Conservation (phyloP, 2,797 vertebrate genomes). For the Muraenolepis orangiensis region DNA sequence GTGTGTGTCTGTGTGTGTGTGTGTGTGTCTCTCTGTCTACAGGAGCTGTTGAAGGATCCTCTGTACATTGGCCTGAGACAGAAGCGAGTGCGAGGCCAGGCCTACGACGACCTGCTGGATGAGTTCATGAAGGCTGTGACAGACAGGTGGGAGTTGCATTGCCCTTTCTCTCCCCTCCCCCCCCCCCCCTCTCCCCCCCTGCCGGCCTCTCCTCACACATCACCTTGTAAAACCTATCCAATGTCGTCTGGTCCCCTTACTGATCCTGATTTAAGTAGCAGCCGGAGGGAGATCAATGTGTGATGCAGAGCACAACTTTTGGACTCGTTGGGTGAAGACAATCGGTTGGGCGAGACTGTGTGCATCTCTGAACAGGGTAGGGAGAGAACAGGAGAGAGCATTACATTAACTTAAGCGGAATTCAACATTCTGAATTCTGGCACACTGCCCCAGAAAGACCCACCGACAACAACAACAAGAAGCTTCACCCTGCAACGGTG, state of each 20-base stretch:
- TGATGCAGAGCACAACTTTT: not conserved
- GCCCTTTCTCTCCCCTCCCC: not conserved
- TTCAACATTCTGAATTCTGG: too few relatives aligned
- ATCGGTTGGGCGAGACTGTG: not conserved
- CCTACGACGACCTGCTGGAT: slow-evolving; percentile 91
- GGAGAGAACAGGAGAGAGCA: too few relatives aligned
- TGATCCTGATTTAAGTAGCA: slow-evolving; percentile 12
- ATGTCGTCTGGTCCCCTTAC: slow-evolving; percentile 40
- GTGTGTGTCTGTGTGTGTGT: slow-evolving; percentile 17
- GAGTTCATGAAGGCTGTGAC: slow-evolving; percentile 96
- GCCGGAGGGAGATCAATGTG: slow-evolving; percentile 9
- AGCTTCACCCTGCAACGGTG: too few relatives aligned
- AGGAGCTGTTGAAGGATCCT: slow-evolving; percentile 89
- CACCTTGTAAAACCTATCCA: slow-evolving; percentile 5
- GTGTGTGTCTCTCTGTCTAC: slow-evolving; percentile 20
- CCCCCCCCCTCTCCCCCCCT: not conserved
- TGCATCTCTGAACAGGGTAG: too few relatives aligned
- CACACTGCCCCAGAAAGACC: too few relatives aligned
- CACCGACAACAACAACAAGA: too few relatives aligned
- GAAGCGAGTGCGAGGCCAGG: slow-evolving; percentile 85
- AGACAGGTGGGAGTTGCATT: slow-evolving; percentile 78
- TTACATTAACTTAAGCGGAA: too few relatives aligned
- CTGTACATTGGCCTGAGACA: slow-evolving; percentile 94
- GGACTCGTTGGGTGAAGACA: not conserved
- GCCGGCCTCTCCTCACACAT: not conserved